A percentile compares a stretch with the other conserved stretches of the same genome.
Conservation (phyloP, 2,797 vertebrate genomes). For the Novumbra hubbsi region DNA sequence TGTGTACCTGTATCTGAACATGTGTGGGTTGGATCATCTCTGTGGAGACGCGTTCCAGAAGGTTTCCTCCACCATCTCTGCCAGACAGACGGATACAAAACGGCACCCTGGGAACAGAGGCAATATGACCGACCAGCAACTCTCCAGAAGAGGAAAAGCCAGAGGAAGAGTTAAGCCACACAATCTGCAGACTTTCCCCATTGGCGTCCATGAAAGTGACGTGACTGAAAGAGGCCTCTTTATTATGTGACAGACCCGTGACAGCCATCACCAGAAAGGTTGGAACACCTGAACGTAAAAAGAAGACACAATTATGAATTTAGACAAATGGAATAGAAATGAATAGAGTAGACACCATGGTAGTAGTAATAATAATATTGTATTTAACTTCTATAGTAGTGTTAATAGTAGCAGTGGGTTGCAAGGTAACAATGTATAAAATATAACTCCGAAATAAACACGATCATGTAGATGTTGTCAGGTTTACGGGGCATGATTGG, state of each 20-base stretch:
- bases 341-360: not conserved
- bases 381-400: no score
- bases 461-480: no score
- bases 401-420: no score
- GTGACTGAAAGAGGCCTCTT: conserved; percentile 61
- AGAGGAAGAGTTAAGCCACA: conserved; percentile 67
- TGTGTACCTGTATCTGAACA: conserved; percentile 70
- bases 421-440: conserved; percentile 5
- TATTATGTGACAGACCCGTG: conserved; percentile 64
- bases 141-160: conserved; percentile 48
- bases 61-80: conserved; percentile 63
- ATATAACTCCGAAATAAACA: not conserved
- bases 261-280: conserved; percentile 77
- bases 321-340: not conserved
- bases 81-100: conserved; percentile 79
- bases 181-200: conserved; percentile 64
- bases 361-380: no score
- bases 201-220: conserved; percentile 67
- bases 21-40: conserved; percentile 75
- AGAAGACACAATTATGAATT: not conserved
- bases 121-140: conserved; percentile 70
- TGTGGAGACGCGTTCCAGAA: conserved; percentile 74
- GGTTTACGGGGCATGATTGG: no score
- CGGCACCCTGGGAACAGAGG: conserved; percentile 64
- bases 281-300: conserved; percentile 65